Percentiles rank a stretch among this genome's conserved stretches.
phyloP scores from a whole-genome alignment of 2,888 invertebrate genomes.

The Eledona agricola region DNA sequence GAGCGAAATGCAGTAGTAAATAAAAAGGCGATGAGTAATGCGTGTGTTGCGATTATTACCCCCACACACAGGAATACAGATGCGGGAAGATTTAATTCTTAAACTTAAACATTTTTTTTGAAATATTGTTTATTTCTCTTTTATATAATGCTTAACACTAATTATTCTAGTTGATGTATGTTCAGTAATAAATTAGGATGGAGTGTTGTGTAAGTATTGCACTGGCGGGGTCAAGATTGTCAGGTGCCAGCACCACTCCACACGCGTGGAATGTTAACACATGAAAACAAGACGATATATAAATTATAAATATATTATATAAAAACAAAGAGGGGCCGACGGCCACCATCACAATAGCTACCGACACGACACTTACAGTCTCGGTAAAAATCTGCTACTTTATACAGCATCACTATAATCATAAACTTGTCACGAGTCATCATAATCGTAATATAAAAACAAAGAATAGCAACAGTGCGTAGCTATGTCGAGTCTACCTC shows the following conservation, averaged over 20 bases:
- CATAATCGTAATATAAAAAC: constrained; percentile 41
- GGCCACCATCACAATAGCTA: constrained; percentile 61
- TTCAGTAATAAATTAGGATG: constrained; percentile 59
- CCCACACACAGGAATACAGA: neutral
- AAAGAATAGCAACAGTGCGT: constrained; percentile 57
- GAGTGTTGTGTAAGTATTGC: constrained; percentile 61
- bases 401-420: constrained; percentile 58
- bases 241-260: constrained; percentile 61
- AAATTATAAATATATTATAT: constrained; percentile 62
- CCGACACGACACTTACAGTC: constrained; percentile 59
- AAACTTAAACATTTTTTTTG: constrained; percentile 41
- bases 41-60: neutral
- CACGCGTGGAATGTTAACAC: constrained; percentile 58
- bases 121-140: constrained; percentile 56
- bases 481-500: constrained; percentile 56
- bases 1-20: constrained; percentile 26
- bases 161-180: constrained; percentile 56
- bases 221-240: constrained; percentile 61
- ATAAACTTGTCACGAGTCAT: constrained; percentile 48
- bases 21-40: neutral
- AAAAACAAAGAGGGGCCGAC: constrained; percentile 58
- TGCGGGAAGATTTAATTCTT: constrained; percentile 6
- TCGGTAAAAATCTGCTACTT: constrained; percentile 58
- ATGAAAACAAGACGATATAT: constrained; percentile 61
- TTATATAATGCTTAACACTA: constrained; percentile 60